Evolutionary conservation across 2,888 invertebrate genomes (phyloP).

Genomic region (Hartigia nigra): DNA sequence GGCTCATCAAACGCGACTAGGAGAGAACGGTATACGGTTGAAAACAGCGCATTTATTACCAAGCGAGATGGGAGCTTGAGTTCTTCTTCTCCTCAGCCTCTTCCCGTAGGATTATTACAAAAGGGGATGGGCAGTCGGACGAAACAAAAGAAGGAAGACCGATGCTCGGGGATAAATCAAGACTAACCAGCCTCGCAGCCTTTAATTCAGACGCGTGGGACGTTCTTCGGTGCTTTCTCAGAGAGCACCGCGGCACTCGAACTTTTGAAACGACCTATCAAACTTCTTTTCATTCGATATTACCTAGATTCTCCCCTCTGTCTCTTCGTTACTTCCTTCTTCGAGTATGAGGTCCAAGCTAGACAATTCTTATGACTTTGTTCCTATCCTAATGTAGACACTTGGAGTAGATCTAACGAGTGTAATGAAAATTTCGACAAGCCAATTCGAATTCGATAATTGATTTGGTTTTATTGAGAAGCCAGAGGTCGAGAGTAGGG

Average conservation of each 20-base stretch:
- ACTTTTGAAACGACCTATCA: background rate
- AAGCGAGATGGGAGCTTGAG: constrained; percentile 27
- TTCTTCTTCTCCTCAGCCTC: constrained; percentile 23
- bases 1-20: constrained; percentile 47
- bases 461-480: background rate
- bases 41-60: constrained; percentile 63
- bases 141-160: constrained; percentile 57
- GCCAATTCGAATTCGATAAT: background rate
- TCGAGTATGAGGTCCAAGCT: background rate
- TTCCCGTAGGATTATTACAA: constrained; percentile 52
- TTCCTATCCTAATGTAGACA: background rate
- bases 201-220: constrained; percentile 61
- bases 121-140: constrained; percentile 35
- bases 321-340: background rate
- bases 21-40: constrained; percentile 33
- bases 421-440: background rate
- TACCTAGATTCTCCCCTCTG: background rate
- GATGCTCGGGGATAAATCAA: constrained; percentile 63
- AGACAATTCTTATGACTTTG: background rate
- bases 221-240: constrained; percentile 23
- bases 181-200: constrained; percentile 60
- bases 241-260: background rate
- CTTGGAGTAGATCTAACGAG: background rate
- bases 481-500: background rate
- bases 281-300: background rate